Evolutionary conservation across 2,113 vertebrate species (phyloP), one percentile per base, ranked within the genome.

Genomic region (Erythrolamprus reginae): DNA sequence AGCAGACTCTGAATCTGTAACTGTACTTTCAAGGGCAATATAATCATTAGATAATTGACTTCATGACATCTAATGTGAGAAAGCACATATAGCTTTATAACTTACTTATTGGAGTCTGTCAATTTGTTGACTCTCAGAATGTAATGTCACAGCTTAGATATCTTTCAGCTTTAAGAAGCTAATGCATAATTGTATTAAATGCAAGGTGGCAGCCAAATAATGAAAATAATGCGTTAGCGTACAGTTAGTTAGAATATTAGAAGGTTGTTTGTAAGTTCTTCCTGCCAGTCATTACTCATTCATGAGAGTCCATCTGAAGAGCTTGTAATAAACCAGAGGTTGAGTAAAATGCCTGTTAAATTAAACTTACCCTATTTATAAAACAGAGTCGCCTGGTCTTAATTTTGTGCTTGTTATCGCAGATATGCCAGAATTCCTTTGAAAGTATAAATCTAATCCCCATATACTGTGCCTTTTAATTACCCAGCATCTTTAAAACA

Each of bases 161-260:
- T 82, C 48, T 65, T 92, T 92, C 24, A 92, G 19, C 47, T 94
- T 94, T 77, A 90, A 87, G 52, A 92, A 92, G 28, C 4, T 89
- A 91, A 93, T 91, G 21, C 47, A 89, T 91, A 88, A 94, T 38
- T 45, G 33, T 92, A 88, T 55, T 86, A 92, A 91, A 88, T 53
- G 42, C 47, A 47, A 52, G 10, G 10, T 83, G 48, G 3, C 10
- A 77, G 0, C 53, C 55, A 52, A 86, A 0, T 10, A 87, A 89
- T 92, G 48, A 92, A 70, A 85, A 38, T 19, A 91, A 58, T 84
- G 10, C 10, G 87, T 86, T 85, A 45, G 3, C 38, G 38, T 51
- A 90, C 8, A 15, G 61, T 82, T 86, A 26, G 19, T 45, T 87
- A 24, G 84, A 21, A 92, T 84, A 33, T 50, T 12, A 3, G 10